Evolutionary conservation across 2,888 invertebrate genomes (phyloP).

Genomic region (Ophioninae sp.): DNA sequence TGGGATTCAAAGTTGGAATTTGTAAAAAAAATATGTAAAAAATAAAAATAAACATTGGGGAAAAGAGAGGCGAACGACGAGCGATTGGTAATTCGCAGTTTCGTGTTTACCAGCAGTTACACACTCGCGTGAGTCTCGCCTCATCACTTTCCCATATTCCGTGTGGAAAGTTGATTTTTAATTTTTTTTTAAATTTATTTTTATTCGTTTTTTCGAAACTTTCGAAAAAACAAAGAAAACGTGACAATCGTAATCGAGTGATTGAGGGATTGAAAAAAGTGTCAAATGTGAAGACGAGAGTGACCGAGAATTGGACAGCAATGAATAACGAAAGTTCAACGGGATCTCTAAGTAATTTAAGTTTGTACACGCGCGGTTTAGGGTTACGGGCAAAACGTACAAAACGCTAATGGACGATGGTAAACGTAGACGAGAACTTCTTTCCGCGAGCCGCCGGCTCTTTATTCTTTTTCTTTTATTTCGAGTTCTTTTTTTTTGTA

Average conservation of each 20-base stretch:
- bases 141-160: constrained; percentile 20
- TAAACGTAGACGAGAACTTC: constrained; percentile 36
- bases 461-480: not conserved
- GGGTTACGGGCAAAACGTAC: not conserved
- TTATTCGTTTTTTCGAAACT: not conserved
- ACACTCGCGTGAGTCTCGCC: constrained; percentile 8
- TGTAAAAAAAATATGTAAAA: constrained; percentile 8
- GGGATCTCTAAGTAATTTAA: not conserved
- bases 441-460: constrained; percentile 37
- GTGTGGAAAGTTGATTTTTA: constrained; percentile 4
- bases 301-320: not conserved
- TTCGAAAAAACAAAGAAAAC: not conserved
- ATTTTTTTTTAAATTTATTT: no score
- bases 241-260: no score
- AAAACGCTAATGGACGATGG: constrained; percentile 19
- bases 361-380: not conserved
- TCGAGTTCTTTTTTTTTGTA: constrained; percentile 41
- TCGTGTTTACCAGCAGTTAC: constrained; percentile 7
- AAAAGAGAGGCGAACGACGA: constrained; percentile 21
- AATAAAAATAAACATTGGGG: constrained; percentile 15
- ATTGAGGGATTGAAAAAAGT: no score
- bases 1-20: not conserved
- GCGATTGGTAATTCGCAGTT: constrained; percentile 44
- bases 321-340: not conserved
- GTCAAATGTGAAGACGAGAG: no score